A percentile compares a stretch with the other conserved stretches of the same genome.
These are phyloP conservation scores for Tiaroga cobitis DNA, from an alignment of 2,797 vertebrate genomes.

Conservation along the genomic window DNA sequence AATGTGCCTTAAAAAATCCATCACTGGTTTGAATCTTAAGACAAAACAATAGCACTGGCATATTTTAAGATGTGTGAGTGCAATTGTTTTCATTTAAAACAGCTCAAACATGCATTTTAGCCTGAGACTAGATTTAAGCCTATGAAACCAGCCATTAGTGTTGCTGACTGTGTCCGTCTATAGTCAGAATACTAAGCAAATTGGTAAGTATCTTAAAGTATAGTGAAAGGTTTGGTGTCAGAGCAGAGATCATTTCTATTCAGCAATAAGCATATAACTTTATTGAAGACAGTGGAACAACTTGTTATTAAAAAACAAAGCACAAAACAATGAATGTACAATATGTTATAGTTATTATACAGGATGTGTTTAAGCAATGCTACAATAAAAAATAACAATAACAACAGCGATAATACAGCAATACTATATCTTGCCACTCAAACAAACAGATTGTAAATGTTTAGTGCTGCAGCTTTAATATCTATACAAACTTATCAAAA, in stretches of 20 bases:
- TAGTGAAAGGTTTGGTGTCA: background rate
- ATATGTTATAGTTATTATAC: background rate
- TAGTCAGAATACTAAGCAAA: background rate
- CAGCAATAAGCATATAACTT: background rate
- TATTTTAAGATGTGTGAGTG: too few relatives aligned
- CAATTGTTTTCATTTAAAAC: too few relatives aligned
- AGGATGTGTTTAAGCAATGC: background rate
- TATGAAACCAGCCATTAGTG: too few relatives aligned
- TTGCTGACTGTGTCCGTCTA: background rate
- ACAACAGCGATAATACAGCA: background rate
- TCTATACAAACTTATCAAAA: background rate
- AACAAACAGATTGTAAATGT: background rate
- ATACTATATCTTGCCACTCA: background rate
- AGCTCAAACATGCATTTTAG: too few relatives aligned
- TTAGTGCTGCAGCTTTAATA: background rate
- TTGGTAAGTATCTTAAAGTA: background rate
- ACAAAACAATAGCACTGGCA: too few relatives aligned
- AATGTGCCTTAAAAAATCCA: too few relatives aligned
- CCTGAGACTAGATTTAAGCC: too few relatives aligned
- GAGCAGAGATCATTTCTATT: background rate
- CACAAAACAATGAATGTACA: background rate
- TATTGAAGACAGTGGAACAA: constrained; percentile 21
- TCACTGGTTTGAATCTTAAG: too few relatives aligned
- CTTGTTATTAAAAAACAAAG: background rate
- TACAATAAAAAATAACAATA: background rate